phyloP scores from a whole-genome alignment of 2,113 vertebrate species.

The Cyphotilapia sp. region DNA sequence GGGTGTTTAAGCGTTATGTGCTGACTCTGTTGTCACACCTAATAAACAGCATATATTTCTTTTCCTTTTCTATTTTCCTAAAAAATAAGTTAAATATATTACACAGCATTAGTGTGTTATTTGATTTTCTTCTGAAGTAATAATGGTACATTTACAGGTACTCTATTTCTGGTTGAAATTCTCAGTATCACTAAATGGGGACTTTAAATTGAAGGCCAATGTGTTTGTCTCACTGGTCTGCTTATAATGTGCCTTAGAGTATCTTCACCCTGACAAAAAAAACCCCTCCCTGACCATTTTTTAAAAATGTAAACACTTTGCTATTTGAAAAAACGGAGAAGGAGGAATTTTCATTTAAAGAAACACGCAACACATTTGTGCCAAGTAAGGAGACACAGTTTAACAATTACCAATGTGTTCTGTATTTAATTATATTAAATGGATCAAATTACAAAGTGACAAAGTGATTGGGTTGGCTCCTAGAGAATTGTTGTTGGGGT shows the following conservation, averaged over 20 bases:
- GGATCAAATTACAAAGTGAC: background rate
- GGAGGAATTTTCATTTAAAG: background rate
- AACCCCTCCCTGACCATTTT: fast-evolving
- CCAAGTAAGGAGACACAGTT: background rate
- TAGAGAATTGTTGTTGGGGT: background rate
- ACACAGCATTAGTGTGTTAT: background rate
- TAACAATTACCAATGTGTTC: background rate
- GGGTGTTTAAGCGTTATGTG: background rate
- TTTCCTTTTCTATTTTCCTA: background rate
- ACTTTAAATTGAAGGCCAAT: background rate
- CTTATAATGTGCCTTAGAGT: background rate
- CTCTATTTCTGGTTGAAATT: background rate
- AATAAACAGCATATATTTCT: background rate
- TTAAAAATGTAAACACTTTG: background rate
- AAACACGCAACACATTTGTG: background rate
- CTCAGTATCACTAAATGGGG: background rate
- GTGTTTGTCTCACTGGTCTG: background rate
- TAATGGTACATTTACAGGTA: background rate
- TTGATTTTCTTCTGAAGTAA: background rate
- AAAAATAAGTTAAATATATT: background rate
- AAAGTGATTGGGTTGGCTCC: background rate
- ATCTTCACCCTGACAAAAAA: background rate
- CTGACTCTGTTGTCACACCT: background rate
- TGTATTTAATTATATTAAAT: background rate
- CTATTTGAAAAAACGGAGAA: background rate